phyloP scores from a whole-genome alignment of 2,888 invertebrate genomes.

The Sussaba pulchella region DNA sequence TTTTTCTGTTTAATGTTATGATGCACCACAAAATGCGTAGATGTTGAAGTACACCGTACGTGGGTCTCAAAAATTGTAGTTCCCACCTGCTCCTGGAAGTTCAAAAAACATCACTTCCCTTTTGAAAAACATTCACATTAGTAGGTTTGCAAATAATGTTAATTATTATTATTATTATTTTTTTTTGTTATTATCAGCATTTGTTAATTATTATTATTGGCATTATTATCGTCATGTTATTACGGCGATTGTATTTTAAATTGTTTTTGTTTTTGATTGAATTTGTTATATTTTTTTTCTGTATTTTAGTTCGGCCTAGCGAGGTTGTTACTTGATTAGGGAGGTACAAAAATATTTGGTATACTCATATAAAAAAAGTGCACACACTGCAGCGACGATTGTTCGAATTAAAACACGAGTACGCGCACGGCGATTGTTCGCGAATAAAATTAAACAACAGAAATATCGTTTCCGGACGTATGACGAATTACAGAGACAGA shows the following conservation, averaged over 20 bases:
- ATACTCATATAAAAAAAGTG: constrained; percentile 37
- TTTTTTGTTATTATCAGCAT: constrained; percentile 51
- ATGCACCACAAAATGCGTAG: constrained; percentile 85
- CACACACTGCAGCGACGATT: constrained; percentile 44
- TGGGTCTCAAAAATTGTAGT: constrained; percentile 84
- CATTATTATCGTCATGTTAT: constrained; percentile 57
- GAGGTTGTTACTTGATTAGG: constrained; percentile 68
- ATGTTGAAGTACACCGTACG: constrained; percentile 83
- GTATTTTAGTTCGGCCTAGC: constrained; percentile 73
- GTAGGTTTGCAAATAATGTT: constrained; percentile 64
- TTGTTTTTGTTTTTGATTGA: constrained; percentile 48
- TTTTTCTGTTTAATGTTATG: constrained; percentile 78
- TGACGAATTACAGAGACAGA: constrained; percentile 17
- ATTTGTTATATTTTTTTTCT: constrained; percentile 63
- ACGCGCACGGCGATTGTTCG: constrained; percentile 63
- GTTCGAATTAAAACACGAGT: constrained; percentile 67
- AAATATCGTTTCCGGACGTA: background rate
- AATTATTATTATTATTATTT: constrained; percentile 58
- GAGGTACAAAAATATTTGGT: constrained; percentile 68
- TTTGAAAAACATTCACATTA: constrained; percentile 83
- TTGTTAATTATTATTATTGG: constrained; percentile 52
- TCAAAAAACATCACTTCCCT: constrained; percentile 84
- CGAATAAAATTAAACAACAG: constrained; percentile 21
- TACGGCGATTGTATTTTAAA: constrained; percentile 60
- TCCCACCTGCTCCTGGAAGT: constrained; percentile 85